phyloP scores from a whole-genome alignment of 2,888 invertebrate species.

The Habrosyne pyritoides region DNA sequence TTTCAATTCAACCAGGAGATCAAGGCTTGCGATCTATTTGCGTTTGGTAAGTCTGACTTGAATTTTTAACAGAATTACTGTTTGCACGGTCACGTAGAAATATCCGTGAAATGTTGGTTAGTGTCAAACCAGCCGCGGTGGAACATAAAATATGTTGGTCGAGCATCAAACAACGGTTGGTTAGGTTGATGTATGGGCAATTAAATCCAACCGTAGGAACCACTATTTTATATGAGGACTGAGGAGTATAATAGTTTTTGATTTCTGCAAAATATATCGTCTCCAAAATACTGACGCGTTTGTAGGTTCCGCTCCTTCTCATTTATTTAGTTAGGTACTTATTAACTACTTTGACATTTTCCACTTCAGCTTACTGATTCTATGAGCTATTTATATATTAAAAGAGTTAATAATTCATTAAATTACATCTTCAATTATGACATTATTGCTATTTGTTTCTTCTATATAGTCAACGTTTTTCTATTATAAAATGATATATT shows the following conservation, averaged over 20 bases:
- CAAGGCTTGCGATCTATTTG: background rate
- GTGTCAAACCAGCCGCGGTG: constrained; percentile 23
- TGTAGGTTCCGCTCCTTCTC: no score
- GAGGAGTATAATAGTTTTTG: background rate
- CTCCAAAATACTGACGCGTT: no score
- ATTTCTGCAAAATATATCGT: no score
- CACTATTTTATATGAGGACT: background rate
- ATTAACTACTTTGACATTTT: no score
- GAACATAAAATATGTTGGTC: constrained; percentile 21
- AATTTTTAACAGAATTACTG: constrained; percentile 15
- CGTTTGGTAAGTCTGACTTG: background rate
- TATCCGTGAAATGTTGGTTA: constrained; percentile 9
- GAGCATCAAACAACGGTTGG: constrained; percentile 27
- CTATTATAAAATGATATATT: background rate
- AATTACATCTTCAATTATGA: no score
- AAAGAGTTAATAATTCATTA: no score
- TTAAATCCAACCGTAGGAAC: constrained; percentile 15
- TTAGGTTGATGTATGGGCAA: constrained; percentile 35
- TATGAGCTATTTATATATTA: no score
- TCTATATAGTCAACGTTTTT: background rate
- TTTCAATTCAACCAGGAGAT: background rate
- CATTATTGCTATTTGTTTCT: background rate
- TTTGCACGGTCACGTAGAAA: constrained; percentile 2
- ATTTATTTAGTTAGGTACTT: no score
- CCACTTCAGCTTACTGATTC: no score